Evolutionary conservation across 2,888 invertebrate genomes (phyloP).

Genomic region (Erebia epiphron): DNA sequence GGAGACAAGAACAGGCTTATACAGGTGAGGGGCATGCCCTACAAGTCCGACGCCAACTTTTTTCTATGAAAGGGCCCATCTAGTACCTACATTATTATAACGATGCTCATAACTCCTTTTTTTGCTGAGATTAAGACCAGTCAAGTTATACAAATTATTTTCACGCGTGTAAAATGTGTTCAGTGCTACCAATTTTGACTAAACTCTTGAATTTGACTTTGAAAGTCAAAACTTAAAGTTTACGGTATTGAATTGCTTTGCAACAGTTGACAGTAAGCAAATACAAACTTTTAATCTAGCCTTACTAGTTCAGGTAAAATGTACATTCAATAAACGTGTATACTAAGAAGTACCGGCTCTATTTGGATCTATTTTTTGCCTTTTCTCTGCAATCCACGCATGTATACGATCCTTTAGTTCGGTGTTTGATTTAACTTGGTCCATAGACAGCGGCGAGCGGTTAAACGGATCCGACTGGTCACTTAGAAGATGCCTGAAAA

Average conservation of each 20-base stretch:
- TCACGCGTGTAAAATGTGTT: too few species aligned
- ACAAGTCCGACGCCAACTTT: too few species aligned
- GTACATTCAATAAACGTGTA: slow-evolving; percentile 2
- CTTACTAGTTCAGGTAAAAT: slow-evolving; percentile 6
- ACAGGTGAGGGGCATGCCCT: too few species aligned
- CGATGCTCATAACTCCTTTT: background rate
- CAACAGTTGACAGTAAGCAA: slow-evolving; percentile 3
- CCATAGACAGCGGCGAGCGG: slow-evolving; percentile 95
- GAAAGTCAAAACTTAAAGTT: too few species aligned
- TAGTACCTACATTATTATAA: too few species aligned
- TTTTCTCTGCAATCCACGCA: slow-evolving; percentile 89
- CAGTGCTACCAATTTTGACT: too few species aligned
- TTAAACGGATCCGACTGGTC: slow-evolving; percentile 99
- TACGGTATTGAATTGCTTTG: background rate
- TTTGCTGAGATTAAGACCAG: too few species aligned
- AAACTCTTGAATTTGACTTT: too few species aligned
- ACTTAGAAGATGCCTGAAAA: slow-evolving; percentile 89
- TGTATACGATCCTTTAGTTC: slow-evolving; percentile 91
- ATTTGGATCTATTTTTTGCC: slow-evolving; percentile 60
- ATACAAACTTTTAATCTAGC: slow-evolving; percentile 2
- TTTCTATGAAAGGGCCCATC: too few species aligned
- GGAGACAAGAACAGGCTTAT: too few species aligned
- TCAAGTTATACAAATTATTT: too few species aligned
- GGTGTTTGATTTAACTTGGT: slow-evolving; percentile 91
- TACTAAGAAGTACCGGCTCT: slow-evolving; percentile 38